Conservation (phyloP, 2,888 invertebrate genomes). For the Cyrtodaria siliqua region DNA sequence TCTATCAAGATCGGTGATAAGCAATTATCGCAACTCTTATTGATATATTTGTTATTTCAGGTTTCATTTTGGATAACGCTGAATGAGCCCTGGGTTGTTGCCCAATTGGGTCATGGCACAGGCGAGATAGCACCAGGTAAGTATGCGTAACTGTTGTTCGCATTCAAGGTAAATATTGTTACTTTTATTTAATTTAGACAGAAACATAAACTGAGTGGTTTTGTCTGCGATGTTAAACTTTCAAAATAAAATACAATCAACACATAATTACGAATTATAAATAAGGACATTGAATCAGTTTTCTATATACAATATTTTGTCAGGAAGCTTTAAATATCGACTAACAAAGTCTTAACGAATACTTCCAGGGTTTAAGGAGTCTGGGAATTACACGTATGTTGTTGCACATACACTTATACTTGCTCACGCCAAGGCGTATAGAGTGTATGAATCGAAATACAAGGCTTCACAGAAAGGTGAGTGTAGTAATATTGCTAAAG, state of each 20-base stretch:
- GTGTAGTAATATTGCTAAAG: too few relatives aligned
- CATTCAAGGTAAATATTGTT: too few relatives aligned
- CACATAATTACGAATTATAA: too few relatives aligned
- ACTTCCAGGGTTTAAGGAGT: not conserved
- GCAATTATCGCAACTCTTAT: too few relatives aligned
- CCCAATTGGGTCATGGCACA: constrained; percentile 74
- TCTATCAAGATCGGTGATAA: too few relatives aligned
- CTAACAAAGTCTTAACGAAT: too few relatives aligned
- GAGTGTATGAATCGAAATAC: constrained; percentile 59
- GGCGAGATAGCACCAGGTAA: constrained; percentile 52
- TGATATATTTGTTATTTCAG: constrained; percentile 61
- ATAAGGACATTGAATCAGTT: too few relatives aligned
- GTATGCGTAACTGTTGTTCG: too few relatives aligned
- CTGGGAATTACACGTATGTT: constrained; percentile 87
- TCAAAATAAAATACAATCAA: too few relatives aligned
- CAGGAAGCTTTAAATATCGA: too few relatives aligned
- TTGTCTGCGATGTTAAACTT: too few relatives aligned
- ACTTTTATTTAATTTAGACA: not conserved
- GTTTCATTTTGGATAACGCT: constrained; percentile 91
- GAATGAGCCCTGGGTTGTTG: constrained; percentile 89
- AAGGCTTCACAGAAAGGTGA: constrained; percentile 64
- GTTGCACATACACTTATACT: constrained; percentile 86
- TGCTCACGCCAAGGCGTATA: constrained; percentile 68
- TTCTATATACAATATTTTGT: too few relatives aligned
- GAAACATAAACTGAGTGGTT: not conserved